Evolutionary conservation across 2,797 vertebrate genomes (phyloP), one percentile per base, ranked within the genome.

Genomic region (Selene dorsalis): DNA sequence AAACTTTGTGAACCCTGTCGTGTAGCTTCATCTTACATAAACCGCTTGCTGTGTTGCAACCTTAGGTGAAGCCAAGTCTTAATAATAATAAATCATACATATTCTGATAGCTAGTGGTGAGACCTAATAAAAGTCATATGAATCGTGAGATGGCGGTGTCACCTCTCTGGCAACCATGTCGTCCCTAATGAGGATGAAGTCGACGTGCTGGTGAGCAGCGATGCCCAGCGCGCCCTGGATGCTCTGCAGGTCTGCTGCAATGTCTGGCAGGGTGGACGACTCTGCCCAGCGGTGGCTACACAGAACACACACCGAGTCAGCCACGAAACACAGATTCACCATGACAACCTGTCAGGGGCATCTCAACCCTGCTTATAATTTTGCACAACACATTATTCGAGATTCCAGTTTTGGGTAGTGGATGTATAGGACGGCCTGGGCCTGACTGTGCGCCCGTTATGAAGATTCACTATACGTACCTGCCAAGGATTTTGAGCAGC

Each of bases 121-220:
- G 77, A 73, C 43, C 75, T 50, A 41, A 78, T 71, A 73, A 84
- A 87, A 84, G 76, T 89, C 70, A 68, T 59, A 75, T 56, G 83
- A 84, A 83, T 86, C 61, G 61, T 62, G 80, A 70, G 61, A 82
- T 24, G 60, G 74, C 69, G 4, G 75, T 67, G 83, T 93, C 87
- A 99, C 97, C 97, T 98, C 93, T 94, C 97, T 96, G 52, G 97
- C 97, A 83, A 95, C 93, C 93, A 98, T 86, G 84, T 97, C 97
- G 88, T 99, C 97, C 11, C 96, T 92, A 84, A 99, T 97, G 78
- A 94, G 81, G 87, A 98, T 94, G 93, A 99, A 99, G 89, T 98
- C 97, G 50, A 97, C 73, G 2, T 66, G 65, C 2, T 96, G 87
- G 28, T 94, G 88, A 45, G 52, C 47, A 20, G 87, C 79, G 20